Evolutionary conservation across 1,140 invertebrate genomes (phyloP), one percentile per base, ranked within the genome.

Genomic region (Ruditapes philippinarum): DNA sequence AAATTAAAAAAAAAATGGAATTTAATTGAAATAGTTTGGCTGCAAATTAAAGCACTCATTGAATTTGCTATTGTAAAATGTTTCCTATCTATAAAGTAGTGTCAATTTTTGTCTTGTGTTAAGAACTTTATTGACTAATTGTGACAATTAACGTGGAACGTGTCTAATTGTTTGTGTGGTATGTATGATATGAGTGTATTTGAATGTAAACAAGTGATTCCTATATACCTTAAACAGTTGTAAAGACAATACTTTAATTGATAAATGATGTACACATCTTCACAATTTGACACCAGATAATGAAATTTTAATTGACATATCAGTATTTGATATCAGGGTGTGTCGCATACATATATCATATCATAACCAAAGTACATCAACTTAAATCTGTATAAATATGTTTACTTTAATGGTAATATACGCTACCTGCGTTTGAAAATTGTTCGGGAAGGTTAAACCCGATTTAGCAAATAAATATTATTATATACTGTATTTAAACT

Each of bases 361-460:
- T 17, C 12, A 78, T 78, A 36, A n/a, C 74, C 74, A 78, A 78
- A 78, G 74, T 78, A 78, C 49, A 78, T 78, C 28, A 51, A 49
- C 40, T 17, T 14, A 28, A 49, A 76, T 49, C 73, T 49, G 7
- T 45, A 45, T 70, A 38, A 40, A 14, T 70, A n/a, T 70, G 65
- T 70, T 70, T 40, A 70, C n/a, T 38, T 70, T 38, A 36, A 70
- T 65, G 33, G 4, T 65, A 36, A 1, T 57, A 9, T 57, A 57
- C 54, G 4, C 19, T 4, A 57, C 19, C 17, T 57, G 54, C 54
- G n/a, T 57, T 57, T 9, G 54, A 70, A 36, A 5, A 12, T 40
- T 14, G 25, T 31, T 19, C 7, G 19, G 19, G 25, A 38, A 73
- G 36, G 1, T 73, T 38, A 40, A 73, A 45, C 14, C 40, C 28